Evolutionary conservation across 2,797 vertebrate genomes (phyloP).

Genomic region (Gastrophryne carolinensis): DNA sequence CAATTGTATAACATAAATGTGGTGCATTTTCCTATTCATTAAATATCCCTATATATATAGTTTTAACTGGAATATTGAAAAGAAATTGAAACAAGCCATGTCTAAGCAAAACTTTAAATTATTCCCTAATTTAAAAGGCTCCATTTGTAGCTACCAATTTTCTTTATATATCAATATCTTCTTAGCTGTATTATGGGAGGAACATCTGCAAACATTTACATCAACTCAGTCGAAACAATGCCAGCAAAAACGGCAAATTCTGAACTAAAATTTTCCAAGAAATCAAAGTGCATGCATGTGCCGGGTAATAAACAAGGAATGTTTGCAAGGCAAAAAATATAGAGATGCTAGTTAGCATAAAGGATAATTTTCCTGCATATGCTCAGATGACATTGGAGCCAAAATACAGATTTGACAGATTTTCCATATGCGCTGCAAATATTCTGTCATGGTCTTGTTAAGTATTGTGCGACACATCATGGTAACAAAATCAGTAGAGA

Average conservation of each 20-base stretch:
- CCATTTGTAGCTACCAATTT: conserved; percentile 2
- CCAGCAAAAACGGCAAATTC: conserved; percentile 28
- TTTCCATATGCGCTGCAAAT: neutral
- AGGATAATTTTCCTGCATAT: conserved; percentile 13
- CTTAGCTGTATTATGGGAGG: neutral
- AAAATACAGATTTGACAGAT: neutral
- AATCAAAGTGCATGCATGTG: conserved; percentile 41
- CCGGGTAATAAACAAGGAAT: conserved; percentile 31
- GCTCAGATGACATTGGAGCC: neutral
- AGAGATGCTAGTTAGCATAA: conserved; percentile 1
- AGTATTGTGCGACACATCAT: no score
- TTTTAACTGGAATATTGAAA: neutral
- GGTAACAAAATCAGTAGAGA: no score
- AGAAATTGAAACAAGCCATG: neutral
- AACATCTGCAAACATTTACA: conserved; percentile 42
- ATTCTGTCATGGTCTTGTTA: neutral
- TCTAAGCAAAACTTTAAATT: neutral
- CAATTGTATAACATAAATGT: no score
- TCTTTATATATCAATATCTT: neutral
- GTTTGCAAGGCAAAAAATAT: conserved; percentile 11
- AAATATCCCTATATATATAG: neutral
- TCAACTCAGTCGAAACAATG: conserved; percentile 23
- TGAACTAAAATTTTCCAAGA: conserved; percentile 8
- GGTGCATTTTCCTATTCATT: neutral
- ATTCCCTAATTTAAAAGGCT: neutral